Conservation (phyloP, 2,888 invertebrate genomes). For the Lucinisca nassula region DNA sequence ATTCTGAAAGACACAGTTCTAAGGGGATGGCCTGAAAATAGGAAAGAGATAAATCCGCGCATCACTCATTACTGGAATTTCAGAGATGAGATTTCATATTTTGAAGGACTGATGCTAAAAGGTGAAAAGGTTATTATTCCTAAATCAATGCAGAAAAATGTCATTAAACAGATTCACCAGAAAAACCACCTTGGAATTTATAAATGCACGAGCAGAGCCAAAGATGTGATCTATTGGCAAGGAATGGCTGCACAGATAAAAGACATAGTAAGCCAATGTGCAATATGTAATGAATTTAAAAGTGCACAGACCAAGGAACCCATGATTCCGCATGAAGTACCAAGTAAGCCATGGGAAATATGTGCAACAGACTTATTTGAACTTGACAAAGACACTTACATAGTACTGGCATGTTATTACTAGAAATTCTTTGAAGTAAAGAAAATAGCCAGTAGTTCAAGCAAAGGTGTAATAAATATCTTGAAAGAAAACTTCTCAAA, state of each 20-base stretch:
- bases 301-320: neutral
- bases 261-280: neutral
- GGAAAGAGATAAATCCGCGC: neutral
- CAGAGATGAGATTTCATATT: neutral
- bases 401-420: neutral
- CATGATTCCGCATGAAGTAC: neutral
- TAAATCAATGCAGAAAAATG: neutral
- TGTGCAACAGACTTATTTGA: neutral
- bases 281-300: neutral
- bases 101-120: neutral
- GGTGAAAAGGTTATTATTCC: neutral
- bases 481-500: neutral
- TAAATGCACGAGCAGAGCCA: neutral
- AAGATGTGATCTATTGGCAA: neutral
- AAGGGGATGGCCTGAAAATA: neutral
- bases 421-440: neutral
- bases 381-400: constrained; percentile 4
- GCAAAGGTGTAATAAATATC: neutral
- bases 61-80: neutral
- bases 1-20: neutral
- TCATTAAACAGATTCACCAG: neutral
- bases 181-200: neutral
- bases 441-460: neutral
- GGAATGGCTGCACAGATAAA: constrained; percentile 12
- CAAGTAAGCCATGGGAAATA: neutral